Percentiles rank a stretch among this genome's conserved stretches.
Evolutionary conservation across 2,888 invertebrate genomes (phyloP).

Genomic region (Elgonia sp.): DNA sequence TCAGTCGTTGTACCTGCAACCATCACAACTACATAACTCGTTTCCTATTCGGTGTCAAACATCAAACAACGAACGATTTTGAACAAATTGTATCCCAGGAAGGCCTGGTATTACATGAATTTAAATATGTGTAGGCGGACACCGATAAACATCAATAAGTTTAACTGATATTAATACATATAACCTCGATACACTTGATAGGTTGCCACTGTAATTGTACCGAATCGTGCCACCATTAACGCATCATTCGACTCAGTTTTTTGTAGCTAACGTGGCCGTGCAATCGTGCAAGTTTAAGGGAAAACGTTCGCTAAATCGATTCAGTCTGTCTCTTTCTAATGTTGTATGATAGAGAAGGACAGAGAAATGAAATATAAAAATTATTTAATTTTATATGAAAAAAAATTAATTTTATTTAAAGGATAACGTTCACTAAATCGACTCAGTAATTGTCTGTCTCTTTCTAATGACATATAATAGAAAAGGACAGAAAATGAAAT

Average conservation of each 20-base stretch:
- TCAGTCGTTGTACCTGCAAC: conserved; percentile 82
- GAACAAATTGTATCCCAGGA: background rate
- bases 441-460: background rate
- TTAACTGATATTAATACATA: conserved; percentile 63
- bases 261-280: conserved; percentile 4
- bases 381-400: too few relatives aligned
- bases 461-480: background rate
- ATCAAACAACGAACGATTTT: background rate
- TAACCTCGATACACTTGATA: conserved; percentile 59
- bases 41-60: background rate
- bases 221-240: conserved; percentile 30
- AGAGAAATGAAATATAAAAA: background rate
- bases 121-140: conserved; percentile 37
- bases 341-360: background rate
- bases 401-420: too few relatives aligned
- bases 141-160: conserved; percentile 64
- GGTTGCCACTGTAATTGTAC: conserved; percentile 32
- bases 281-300: background rate
- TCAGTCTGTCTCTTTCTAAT: background rate
- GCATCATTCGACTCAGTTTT: conserved; percentile 9
- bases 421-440: background rate
- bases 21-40: conserved; percentile 81
- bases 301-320: conserved; percentile 1
- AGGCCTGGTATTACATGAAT: conserved; percentile 19
- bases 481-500: background rate